Evolutionary conservation across 2,797 vertebrate species (phyloP), one percentile per base, ranked within the genome.

Genomic region (Fundulus diaphanus): DNA sequence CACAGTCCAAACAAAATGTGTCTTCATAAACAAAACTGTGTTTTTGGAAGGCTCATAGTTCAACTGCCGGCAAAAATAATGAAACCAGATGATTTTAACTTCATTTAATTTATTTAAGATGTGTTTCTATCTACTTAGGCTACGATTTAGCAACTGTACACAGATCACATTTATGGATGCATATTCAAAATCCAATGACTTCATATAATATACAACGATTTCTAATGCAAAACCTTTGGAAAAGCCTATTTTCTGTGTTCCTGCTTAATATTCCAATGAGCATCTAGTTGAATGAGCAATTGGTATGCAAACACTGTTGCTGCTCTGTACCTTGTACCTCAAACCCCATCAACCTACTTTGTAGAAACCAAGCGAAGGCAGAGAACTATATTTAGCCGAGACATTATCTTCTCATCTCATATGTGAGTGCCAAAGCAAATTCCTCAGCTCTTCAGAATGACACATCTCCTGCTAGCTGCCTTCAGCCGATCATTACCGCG

Each of bases 391-490:
- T 89, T 83, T 90, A 91, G 86, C 83, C 0, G 66, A 86, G 70
- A 80, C 71, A 81, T 88, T 88, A 91, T 92, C 88, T 84, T 73
- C 35, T 72, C 29, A 76, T 88, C 87, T 77, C 73, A 82, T 78
- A 70, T 33, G 70, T 70, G 79, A 82, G 82, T 66, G 74, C 70
- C 76, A 79, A 66, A 70, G 86, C 75, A 83, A 90, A 92, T 87
- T 87, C 83, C 82, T 85, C 59, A 68, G 75, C 89, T 84, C 76
- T 82, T 87, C 79, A 81, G 88, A 90, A 91, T 75, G 80, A 76
- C 80, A 81, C 77, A 73, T 76, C 84, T 71, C 72, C 69, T 56
- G 79, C 81, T 75, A 57, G 76, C 81, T 59, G 73, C 70, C 65
- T 69, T 79, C 61, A 75, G 81, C 76, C 81, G 49, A 69, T 66